These are phyloP conservation scores for Vultur gryphus DNA, from an alignment of 2,797 vertebrate species.

Conservation along the genomic window DNA sequence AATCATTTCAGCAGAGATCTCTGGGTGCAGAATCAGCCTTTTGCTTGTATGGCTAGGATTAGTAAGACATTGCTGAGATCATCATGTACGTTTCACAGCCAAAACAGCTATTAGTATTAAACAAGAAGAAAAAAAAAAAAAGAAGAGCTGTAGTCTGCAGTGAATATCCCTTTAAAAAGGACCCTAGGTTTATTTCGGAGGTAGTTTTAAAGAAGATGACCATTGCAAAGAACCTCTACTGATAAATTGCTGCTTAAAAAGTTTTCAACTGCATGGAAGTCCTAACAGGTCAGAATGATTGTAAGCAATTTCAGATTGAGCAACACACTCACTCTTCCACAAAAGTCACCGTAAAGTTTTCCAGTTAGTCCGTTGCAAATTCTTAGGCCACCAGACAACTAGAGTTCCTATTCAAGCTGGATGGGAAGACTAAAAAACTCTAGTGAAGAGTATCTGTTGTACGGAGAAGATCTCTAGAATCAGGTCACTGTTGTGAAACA, in stretches of 20 bases:
- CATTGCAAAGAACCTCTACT: background rate
- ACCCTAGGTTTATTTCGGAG: background rate
- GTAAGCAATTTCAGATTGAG: background rate
- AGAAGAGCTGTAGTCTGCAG: background rate
- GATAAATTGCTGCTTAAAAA: background rate
- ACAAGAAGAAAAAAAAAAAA: background rate
- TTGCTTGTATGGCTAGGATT: constrained; percentile 62
- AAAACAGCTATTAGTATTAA: background rate
- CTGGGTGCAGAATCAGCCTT: constrained; percentile 65
- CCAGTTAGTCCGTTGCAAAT: background rate
- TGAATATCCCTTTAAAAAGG: background rate
- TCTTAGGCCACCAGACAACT: background rate
- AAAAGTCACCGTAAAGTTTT: background rate
- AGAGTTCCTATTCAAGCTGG: background rate
- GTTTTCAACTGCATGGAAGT: background rate
- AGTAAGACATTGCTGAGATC: constrained; percentile 66
- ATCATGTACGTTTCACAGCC: constrained; percentile 27
- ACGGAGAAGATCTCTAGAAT: background rate
- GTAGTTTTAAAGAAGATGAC: background rate
- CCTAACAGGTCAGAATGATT: background rate
- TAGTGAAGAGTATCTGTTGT: background rate
- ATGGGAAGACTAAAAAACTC: background rate
- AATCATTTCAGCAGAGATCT: constrained; percentile 36
- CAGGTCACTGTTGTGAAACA: background rate
- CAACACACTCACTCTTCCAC: background rate